Conservation (phyloP, 1,140 invertebrate species). For the Scaptomyza graminum region DNA sequence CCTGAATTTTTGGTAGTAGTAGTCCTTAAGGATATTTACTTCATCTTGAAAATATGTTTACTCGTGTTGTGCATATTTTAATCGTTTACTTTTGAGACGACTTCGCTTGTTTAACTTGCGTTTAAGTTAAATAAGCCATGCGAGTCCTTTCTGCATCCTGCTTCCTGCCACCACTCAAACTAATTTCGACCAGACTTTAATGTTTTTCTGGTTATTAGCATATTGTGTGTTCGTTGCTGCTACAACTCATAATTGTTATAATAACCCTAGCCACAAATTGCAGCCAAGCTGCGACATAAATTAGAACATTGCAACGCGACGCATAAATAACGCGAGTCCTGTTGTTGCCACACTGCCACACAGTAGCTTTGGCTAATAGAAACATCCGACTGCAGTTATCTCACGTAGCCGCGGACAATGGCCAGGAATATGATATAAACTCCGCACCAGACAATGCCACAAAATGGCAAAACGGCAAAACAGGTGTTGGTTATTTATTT, state of each 20-base stretch:
- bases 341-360: not conserved
- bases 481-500: conserved; percentile 63
- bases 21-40: conserved; percentile 82
- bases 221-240: conserved; percentile 7
- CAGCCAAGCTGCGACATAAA: conserved; percentile 47
- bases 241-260: conserved; percentile 32
- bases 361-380: conserved; percentile 43
- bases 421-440: conserved; percentile 36
- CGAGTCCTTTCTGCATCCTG: conserved; percentile 35
- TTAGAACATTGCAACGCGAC: conserved; percentile 22
- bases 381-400: conserved; percentile 51
- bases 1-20: conserved; percentile 57
- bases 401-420: conserved; percentile 45
- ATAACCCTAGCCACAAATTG: conserved; percentile 55
- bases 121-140: conserved; percentile 80
- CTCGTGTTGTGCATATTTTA: conserved; percentile 84
- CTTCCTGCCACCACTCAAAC: conserved; percentile 8
- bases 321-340: conserved; percentile 51
- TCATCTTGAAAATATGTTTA: conserved; percentile 83
- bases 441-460: conserved; percentile 1
- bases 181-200: conserved; percentile 56
- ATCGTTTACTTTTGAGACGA: conserved; percentile 81
- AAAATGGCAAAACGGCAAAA: conserved; percentile 13
- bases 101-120: conserved; percentile 72
- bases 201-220: conserved; percentile 35